A percentile compares a stretch with the other conserved stretches of the same genome.
Evolutionary conservation across 53 echinoderm and acorn worm genomes (phyloP).

Genomic region (Crossaster papposus): DNA sequence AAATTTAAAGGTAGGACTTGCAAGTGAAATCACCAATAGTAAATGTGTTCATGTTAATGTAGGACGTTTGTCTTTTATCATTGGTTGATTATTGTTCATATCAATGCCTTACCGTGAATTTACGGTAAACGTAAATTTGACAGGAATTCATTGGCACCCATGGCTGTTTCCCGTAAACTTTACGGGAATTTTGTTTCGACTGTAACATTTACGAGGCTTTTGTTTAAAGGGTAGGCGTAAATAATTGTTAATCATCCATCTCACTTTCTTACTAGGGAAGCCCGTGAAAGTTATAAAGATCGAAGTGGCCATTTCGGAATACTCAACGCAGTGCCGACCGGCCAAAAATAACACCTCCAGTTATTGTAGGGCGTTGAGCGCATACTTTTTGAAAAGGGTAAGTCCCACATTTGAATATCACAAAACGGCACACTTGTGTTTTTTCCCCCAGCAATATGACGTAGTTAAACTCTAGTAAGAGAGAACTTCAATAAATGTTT

Average conservation of each 20-base stretch:
- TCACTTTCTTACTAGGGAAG: not conserved
- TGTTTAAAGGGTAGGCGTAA: too few relatives aligned
- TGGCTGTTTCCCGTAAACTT: too few relatives aligned
- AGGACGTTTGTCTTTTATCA: too few relatives aligned
- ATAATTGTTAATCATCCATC: not conserved
- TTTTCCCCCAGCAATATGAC: not conserved
- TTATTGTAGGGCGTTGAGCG: not conserved
- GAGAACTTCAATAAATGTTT: too few relatives aligned
- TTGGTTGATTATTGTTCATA: too few relatives aligned
- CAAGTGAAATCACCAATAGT: too few relatives aligned
- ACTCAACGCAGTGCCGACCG: slow-evolving; percentile 9
- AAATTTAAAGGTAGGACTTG: slow-evolving; percentile 10
- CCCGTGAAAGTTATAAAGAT: slow-evolving; percentile 22
- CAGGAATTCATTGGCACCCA: too few relatives aligned
- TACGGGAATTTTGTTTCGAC: too few relatives aligned
- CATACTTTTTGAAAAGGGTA: not conserved
- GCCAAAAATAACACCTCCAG: not conserved
- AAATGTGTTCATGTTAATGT: too few relatives aligned
- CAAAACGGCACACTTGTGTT: not conserved
- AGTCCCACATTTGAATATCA: not conserved
- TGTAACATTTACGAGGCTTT: not conserved
- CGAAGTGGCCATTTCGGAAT: slow-evolving; percentile 3
- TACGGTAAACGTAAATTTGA: too few relatives aligned
- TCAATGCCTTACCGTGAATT: too few relatives aligned
- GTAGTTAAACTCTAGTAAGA: too few relatives aligned